Evolutionary conservation across 2,113 vertebrate genomes (phyloP), one percentile per base, ranked within the genome.

Genomic region (Brachypteracias leptosomus): DNA sequence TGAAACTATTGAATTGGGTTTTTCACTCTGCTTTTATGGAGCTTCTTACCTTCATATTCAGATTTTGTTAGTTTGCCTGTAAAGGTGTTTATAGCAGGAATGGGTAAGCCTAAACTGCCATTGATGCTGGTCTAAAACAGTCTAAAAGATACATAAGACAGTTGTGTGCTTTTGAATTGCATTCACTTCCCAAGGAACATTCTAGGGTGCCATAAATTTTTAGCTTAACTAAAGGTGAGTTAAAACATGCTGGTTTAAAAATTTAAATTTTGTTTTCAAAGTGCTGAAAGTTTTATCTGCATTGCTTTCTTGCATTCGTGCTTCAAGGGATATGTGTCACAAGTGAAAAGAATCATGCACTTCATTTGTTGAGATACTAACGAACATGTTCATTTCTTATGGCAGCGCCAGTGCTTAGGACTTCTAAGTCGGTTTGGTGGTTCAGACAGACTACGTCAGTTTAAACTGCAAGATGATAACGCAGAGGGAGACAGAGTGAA

Each of bases 351-450:
- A 73, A 65, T 18, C 0, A 3, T 40, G 19, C 14, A 10, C 11
- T 31, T 74, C 3, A 7, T 73, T 92, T 49, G 31, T 54, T 68
- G 65, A 71, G 40, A 38, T 63, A 52, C 8, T 87, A n/a, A 94
- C 51, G 40, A 31, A 52, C 63, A 42, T 51, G 28, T 59, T 91
- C 8, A 36, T 78, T 93, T 82, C 71, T 36, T 77, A 66, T 4
- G 57, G 36, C 90, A 99, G 99, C 99, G 99, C 20, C 99, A 99
- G 42, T 99, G 99, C 93, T 96, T 99, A 85, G 98, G 98, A 71
- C 98, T 99, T 51, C 98, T 99, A 0, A 98, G 98, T 83, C 99
- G 99, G 15, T 99, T 99, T 95, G 99, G 98, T 42, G 98, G 99
- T 16, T 98, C 98, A 2, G 99, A 99, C 93, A 98, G 98, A 47